Evolutionary conservation across 1,140 invertebrate species (phyloP).

Genomic region (Rhynchophorus ferrugineus): DNA sequence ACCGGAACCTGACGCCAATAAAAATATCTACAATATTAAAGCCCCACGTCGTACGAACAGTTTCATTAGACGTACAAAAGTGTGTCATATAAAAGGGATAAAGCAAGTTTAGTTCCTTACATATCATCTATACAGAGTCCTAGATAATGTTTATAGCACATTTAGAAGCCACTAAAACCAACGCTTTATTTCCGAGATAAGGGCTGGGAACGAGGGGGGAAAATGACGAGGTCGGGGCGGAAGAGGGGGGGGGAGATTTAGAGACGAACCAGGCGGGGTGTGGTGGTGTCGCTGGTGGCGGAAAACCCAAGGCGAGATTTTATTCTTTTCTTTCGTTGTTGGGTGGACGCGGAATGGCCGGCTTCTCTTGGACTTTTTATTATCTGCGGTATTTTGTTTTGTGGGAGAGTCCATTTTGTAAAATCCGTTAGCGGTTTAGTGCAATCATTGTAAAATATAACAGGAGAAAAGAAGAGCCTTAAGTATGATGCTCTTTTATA

Average conservation of each 20-base stretch:
- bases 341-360: too few species aligned
- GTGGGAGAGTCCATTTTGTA: too few species aligned
- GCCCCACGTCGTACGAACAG: background rate
- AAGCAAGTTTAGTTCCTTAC: constrained; percentile 23
- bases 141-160: constrained; percentile 25
- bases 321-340: too few species aligned
- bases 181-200: constrained; percentile 17
- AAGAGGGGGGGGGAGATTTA: background rate
- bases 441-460: too few species aligned
- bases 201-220: background rate
- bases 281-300: background rate
- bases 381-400: too few species aligned
- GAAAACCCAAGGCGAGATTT: too few species aligned
- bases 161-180: constrained; percentile 24
- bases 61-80: constrained; percentile 21
- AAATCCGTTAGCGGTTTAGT: too few species aligned
- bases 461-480: too few species aligned
- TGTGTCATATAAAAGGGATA: constrained; percentile 23
- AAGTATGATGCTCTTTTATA: too few species aligned
- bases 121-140: constrained; percentile 22
- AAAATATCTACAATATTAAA: background rate
- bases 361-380: too few species aligned
- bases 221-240: background rate
- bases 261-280: background rate
- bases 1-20: too few species aligned